These are phyloP conservation scores for Acanthochromis polyacanthus DNA, from an alignment of 2,113 vertebrate genomes.

Conservation along the genomic window DNA sequence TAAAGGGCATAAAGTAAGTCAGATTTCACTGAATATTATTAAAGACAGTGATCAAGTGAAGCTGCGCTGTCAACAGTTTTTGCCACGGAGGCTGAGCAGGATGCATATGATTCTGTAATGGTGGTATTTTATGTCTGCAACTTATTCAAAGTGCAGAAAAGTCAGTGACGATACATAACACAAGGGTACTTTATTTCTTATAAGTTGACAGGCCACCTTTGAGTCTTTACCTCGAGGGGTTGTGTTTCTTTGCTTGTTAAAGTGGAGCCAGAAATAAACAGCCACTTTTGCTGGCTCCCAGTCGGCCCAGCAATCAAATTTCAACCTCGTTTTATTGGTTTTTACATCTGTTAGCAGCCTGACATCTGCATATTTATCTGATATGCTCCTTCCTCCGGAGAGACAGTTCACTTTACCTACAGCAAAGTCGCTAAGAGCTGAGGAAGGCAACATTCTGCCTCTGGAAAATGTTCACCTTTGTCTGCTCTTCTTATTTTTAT, in stretches of 20 bases:
- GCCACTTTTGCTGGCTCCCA: neutral
- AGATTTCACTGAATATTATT: neutral
- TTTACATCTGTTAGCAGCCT: conserved; percentile 17
- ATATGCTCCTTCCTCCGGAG: conserved; percentile 8
- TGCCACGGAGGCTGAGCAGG: neutral
- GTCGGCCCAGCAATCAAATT: conserved; percentile 34
- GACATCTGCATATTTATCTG: conserved; percentile 47
- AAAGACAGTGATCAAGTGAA: too few relatives aligned
- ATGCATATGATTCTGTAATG: neutral
- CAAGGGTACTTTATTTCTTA: conserved; percentile 1
- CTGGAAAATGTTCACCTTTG: too few relatives aligned
- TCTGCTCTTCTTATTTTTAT: too few relatives aligned
- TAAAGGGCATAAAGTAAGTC: neutral
- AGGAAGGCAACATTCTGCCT: too few relatives aligned
- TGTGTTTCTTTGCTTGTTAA: too few relatives aligned
- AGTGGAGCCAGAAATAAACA: neutral
- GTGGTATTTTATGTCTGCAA: neutral
- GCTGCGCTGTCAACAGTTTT: too few relatives aligned
- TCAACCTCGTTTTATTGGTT: conserved; percentile 18
- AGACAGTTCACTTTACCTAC: conserved; percentile 8
- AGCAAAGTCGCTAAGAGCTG: neutral
- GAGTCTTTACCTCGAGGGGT: neutral
- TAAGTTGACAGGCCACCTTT: conserved; percentile 18
- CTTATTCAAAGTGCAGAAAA: neutral
- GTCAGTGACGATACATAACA: neutral